These are phyloP conservation scores for Apodemia duryi DNA, from an alignment of 2,888 invertebrate genomes.

Conservation along the genomic window DNA sequence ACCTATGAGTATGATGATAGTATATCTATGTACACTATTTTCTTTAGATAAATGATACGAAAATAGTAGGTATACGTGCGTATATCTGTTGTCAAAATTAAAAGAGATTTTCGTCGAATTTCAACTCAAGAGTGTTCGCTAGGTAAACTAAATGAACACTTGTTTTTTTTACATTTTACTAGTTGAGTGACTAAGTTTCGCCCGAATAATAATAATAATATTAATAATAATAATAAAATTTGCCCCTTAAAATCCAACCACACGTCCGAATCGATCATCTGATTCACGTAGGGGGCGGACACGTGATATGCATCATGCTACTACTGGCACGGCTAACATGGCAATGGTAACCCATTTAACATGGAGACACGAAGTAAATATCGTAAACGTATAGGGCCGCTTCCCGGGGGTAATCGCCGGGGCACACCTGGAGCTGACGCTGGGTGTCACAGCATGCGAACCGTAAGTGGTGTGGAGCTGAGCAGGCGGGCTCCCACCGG, in stretches of 20 bases:
- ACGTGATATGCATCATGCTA: slow-evolving; percentile 18
- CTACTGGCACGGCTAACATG: slow-evolving; percentile 21
- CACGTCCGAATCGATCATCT: slow-evolving; percentile 19
- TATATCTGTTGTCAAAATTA: too few species aligned
- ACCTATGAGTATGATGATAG: too few species aligned
- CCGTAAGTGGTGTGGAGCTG: slow-evolving; percentile 10
- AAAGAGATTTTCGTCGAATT: too few species aligned
- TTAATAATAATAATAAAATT: slow-evolving; percentile 19
- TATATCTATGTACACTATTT: too few species aligned
- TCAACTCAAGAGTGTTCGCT: too few species aligned
- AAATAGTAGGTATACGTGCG: too few species aligned
- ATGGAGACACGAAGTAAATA: slow-evolving; percentile 3
- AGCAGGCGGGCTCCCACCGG: slow-evolving; percentile 16
- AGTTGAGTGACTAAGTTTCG: too few species aligned
- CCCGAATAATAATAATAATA: slow-evolving; percentile 12
- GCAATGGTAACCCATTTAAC: slow-evolving; percentile 21
- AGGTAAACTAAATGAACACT: too few species aligned
- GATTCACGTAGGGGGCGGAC: slow-evolving; percentile 21
- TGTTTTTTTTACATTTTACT: too few species aligned
- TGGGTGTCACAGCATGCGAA: slow-evolving; percentile 11
- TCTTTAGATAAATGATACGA: too few species aligned
- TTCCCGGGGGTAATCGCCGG: slow-evolving; percentile 2
- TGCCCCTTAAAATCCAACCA: slow-evolving; percentile 16
- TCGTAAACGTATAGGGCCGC: slow-evolving; percentile 10
- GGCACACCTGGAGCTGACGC: slow-evolving; percentile 13